Conservation (phyloP, 2,888 invertebrate species). For the Zeuzera pyrina region DNA sequence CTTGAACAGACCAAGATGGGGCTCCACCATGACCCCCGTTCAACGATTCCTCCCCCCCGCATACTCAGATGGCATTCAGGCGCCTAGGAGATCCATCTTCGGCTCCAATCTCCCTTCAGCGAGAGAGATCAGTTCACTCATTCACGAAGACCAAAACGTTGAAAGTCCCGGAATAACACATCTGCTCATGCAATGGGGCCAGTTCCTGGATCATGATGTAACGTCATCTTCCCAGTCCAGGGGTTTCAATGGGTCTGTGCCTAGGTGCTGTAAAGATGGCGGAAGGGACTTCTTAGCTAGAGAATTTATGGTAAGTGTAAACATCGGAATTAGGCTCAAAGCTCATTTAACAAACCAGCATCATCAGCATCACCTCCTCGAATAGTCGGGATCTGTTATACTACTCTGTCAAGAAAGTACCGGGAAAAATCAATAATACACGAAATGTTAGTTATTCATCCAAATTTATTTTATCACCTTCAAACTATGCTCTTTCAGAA, state of each 20-base stretch:
- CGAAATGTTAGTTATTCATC: no score
- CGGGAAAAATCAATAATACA: no score
- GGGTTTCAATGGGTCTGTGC: slow-evolving; percentile 84
- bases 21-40: slow-evolving; percentile 86
- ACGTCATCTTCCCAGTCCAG: slow-evolving; percentile 84
- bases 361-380: no score
- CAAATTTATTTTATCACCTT: no score
- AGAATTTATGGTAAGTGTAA: slow-evolving; percentile 73
- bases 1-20: slow-evolving; percentile 81
- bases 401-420: no score
- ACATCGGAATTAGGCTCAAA: no score
- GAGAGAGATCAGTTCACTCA: slow-evolving; percentile 79
- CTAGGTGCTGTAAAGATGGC: slow-evolving; percentile 80
- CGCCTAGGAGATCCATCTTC: slow-evolving; percentile 71
- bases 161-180: slow-evolving; percentile 80
- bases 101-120: slow-evolving; percentile 81
- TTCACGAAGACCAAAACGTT: slow-evolving; percentile 74
- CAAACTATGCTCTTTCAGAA: no score
- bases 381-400: no score
- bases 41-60: slow-evolving; percentile 85
- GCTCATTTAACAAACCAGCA: no score
- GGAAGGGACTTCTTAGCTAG: slow-evolving; percentile 74
- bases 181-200: slow-evolving; percentile 93
- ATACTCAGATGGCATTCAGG: slow-evolving; percentile 83
- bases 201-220: slow-evolving; percentile 91